Base-by-base conservation (phyloP, 1,140 invertebrate species). In the Argopecten irradians region DNA sequence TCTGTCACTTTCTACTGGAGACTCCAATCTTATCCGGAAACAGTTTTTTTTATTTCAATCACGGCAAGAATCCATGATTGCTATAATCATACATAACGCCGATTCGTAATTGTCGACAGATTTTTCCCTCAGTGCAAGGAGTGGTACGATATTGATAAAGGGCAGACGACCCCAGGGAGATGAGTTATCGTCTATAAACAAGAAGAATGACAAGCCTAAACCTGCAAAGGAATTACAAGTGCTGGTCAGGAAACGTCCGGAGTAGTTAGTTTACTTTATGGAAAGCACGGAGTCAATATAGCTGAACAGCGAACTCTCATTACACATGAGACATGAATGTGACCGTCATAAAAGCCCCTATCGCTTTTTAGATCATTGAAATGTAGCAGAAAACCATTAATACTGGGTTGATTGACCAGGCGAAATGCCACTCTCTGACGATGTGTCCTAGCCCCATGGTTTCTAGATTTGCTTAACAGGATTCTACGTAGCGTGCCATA, bases 351-450 rank as follows among this genome's bases (percentile, higher is more conserved):
- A 71, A 71, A 71, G 55, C 55, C 28, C 55, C 22, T 71, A 71
- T 71, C 55, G 55, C 19, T 71, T 71, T 71, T 71, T 71, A 71
- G 55, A 71, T 71, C 55, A 71, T 71, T 71, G 55, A 71, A 71
- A 71, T 71, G 22, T 71, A 71, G 55, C 55, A 71, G 55, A 71
- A 71, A 71, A 71, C 55, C 55, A 71, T 71, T 71, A 71, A 71
- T 71, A 28, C 55, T 28, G 55, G 22, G 8, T 71, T 71, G 55
- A 71, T 71, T 71, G 55, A 71, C 55, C 55, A 71, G 55, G 55
- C 55, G 55, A 71, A 71, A 71, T 71, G n/a, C 55, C 55, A 28
- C 55, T 71, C 55, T 71, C 55, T 71, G 55, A 71, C 55, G n/a
- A 71, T 28, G 55, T 71, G 55, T n/a, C 55, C 16, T 28, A 71